A percentile compares a stretch with the other conserved stretches of the same genome.
Evolutionary conservation across 2,888 invertebrate genomes (phyloP).

Genomic region (Agrochola circellaris): DNA sequence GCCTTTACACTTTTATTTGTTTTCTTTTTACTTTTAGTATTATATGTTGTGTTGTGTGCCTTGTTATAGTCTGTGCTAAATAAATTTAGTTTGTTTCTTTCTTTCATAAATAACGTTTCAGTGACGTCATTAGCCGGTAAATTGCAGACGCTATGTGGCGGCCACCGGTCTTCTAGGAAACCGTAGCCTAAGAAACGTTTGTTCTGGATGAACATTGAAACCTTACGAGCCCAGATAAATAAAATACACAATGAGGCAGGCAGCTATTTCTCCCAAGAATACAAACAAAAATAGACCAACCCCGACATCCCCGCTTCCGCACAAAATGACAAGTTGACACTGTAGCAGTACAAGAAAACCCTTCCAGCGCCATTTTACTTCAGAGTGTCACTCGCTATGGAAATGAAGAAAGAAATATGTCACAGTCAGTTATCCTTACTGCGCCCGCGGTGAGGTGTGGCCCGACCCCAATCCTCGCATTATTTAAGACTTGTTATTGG

Average conservation of each 20-base stretch:
- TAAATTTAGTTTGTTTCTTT: background rate
- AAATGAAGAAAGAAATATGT: conserved; percentile 59
- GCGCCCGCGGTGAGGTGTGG: conserved; percentile 41
- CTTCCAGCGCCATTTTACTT: conserved; percentile 40
- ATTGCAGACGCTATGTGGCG: background rate
- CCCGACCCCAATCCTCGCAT: conserved; percentile 58
- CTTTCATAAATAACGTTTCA: background rate
- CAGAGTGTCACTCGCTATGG: conserved; percentile 47
- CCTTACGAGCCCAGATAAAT: background rate
- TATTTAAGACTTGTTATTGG: conserved; percentile 51
- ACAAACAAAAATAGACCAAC: conserved; percentile 1
- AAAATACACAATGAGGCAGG: background rate
- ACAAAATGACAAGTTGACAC: conserved; percentile 58
- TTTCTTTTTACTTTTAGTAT: no score
- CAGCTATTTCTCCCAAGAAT: background rate
- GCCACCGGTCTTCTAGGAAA: background rate
- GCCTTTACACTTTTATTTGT: no score
- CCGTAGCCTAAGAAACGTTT: background rate
- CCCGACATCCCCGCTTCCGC: conserved; percentile 27
- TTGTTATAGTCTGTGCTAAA: no score
- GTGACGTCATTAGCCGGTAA: background rate
- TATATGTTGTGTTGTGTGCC: no score
- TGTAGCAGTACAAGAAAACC: conserved; percentile 54
- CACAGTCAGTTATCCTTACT: conserved; percentile 39
- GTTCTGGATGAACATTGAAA: background rate